A percentile compares a stretch with the other conserved stretches of the same genome.
Conservation (phyloP, 2,888 invertebrate genomes). For the Archips xylosteana region DNA sequence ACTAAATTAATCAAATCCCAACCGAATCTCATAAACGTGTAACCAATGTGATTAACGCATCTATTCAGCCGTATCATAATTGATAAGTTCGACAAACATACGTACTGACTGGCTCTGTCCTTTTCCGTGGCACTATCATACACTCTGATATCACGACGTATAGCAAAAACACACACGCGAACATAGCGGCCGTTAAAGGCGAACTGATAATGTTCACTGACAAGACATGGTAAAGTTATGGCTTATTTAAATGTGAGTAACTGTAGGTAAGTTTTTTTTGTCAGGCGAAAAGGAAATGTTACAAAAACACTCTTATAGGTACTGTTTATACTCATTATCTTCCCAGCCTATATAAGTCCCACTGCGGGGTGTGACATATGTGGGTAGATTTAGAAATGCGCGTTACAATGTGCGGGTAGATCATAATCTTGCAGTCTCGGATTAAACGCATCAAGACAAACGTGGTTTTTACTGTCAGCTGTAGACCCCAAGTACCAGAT, state of each 20-base stretch:
- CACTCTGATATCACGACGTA: conserved; percentile 33
- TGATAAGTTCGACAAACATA: conserved; percentile 14
- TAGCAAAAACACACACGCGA: conserved; percentile 42
- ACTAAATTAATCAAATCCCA: neutral
- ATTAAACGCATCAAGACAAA: too few species aligned
- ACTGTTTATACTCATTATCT: too few species aligned
- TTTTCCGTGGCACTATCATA: conserved; percentile 41
- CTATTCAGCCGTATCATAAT: conserved; percentile 26
- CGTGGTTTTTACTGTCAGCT: too few species aligned
- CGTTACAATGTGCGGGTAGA: too few species aligned
- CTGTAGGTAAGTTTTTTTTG: neutral
- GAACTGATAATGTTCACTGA: conserved; percentile 44
- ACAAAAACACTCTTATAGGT: too few species aligned
- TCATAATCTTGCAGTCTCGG: too few species aligned
- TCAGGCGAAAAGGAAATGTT: neutral
- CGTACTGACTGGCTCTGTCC: conserved; percentile 24
- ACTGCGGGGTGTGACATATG: too few species aligned
- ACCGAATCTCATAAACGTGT: conserved; percentile 3
- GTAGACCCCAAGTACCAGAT: too few species aligned
- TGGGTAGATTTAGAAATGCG: too few species aligned
- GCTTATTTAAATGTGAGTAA: neutral
- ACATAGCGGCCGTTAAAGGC: conserved; percentile 43
- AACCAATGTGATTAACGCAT: conserved; percentile 7
- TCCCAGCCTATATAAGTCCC: too few species aligned
- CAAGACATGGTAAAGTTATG: conserved; percentile 23